These are phyloP conservation scores for Ceratotherium simum DNA, from an alignment of 2,113 vertebrate genomes.

Conservation along the genomic window DNA sequence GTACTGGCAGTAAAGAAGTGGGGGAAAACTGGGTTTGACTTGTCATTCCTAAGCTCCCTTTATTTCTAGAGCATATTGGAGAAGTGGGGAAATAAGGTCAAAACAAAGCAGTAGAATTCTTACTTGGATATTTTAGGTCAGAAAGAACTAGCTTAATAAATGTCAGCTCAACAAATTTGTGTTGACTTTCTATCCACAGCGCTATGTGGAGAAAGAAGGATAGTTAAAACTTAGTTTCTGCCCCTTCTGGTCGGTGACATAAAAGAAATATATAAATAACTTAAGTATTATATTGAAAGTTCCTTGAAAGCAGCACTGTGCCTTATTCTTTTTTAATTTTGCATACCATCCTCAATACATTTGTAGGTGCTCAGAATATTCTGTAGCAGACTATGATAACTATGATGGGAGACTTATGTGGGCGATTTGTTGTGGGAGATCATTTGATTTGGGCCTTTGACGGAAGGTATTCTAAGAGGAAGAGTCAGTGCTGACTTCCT, in stretches of 20 bases:
- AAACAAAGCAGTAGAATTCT: not conserved
- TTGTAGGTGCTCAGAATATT: not conserved
- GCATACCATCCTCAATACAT: not conserved
- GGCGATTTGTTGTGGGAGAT: not conserved
- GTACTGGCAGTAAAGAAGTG: not conserved
- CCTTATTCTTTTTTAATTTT: not conserved
- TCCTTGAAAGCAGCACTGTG: not conserved
- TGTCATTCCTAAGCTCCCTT: constrained; percentile 7
- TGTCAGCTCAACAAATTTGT: not conserved
- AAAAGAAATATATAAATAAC: not conserved
- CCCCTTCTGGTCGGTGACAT: not conserved
- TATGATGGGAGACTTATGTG: not conserved
- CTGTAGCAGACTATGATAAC: not conserved
- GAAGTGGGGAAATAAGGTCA: not conserved
- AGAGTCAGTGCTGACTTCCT: not conserved
- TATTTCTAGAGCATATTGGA: not conserved
- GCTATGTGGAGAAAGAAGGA: not conserved
- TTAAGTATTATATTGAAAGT: not conserved
- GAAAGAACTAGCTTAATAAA: not conserved
- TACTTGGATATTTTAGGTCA: not conserved
- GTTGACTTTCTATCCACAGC: not conserved
- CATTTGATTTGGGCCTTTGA: not conserved
- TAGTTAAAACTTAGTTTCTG: not conserved
- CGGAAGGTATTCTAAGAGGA: not conserved
- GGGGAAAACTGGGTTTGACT: not conserved